Base-by-base conservation (phyloP, 2,888 invertebrate species). In the Tenthredo livida region DNA sequence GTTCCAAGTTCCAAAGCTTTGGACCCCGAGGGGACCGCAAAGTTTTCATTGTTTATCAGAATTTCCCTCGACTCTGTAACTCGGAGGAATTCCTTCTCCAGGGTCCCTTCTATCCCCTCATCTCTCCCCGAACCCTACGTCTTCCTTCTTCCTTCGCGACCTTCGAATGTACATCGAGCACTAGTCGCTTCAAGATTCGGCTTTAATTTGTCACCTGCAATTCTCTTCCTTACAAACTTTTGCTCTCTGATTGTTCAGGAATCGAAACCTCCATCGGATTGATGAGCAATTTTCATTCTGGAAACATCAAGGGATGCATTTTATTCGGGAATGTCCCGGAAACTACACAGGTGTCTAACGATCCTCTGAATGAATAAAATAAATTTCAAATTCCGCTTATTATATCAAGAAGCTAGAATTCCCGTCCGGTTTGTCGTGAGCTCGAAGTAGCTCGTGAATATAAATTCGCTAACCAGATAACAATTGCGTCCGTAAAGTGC, bases 21-120 rank as follows among this genome's bases (percentile, higher is more conserved):
- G 67, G 85, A 85, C 85, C 85, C 80, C 82, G 85, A 85, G 85
- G 85, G 85, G 80, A 82, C 85, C 82, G 78, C 65, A 54, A 85
- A 85, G 85, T 85, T 85, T 72, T 85, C 85, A 85, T 85, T 85
- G 85, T 82, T 85, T 85, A 85, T 85, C 85, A 85, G 85, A 83
- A 80, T 82, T 78, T 70, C 82, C 82, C 72, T 83, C 54, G 54
- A 70, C 82, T 70, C 82, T 50, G 65, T 78, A 84, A 84, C 84
- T 83, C 67, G 29, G 15, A 83, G 83, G 83, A 67, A 83, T 83
- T 83, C 67, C 83, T 67, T 17, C 58, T 67, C 83, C 80, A 61
- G 61, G 61, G 37, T 61, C 21, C 17, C 43, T 58, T 40, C 54
- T 17, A 17, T 77, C 21, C 67, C 47, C 43, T 67, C 70, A 29